Evolutionary conservation across 2,113 vertebrate genomes (phyloP), one percentile per base, ranked within the genome.

Genomic region (Poeciliopsis prolifica): DNA sequence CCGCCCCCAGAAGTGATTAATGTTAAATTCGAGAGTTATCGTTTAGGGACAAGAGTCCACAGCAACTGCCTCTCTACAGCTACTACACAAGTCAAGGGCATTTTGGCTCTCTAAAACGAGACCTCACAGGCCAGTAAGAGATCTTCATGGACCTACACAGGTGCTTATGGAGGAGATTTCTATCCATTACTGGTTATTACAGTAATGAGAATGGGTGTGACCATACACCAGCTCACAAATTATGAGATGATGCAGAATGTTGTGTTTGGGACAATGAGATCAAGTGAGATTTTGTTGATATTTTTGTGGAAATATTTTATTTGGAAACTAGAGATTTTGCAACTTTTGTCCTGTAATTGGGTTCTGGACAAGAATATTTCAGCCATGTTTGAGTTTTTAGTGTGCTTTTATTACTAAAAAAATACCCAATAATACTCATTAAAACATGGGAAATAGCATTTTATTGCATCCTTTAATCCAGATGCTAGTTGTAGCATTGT

Each of bases 1-100:
- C 2, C 19, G n/a, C 91, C 84, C 37, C 28, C 88, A 80, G 71
- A 88, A 93, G 93, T 92, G 88, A 89, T 91, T 93, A 87, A 92
- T 82, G 87, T 83, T 91, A 88, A 91, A 93, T 91, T 93, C 88
- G 80, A 87, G 91, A 93, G 91, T 94, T 91, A 92, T 94, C 91
- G 82, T 89, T 88, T 86, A 84, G 87, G 78, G 89, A 92, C 87
- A 92, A 94, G 91, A 89, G 90, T 90, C 90, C 81, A 81, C 86
- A 84, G 92, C 91, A 88, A 92, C 90, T 81, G 86, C 80, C 89
- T 89, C 89, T 91, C 80, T 48, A 85, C 79, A 80, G 81, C 86
- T 89, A 86, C 87, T 91, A 89, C 81, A 85, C 84, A 68, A 13
- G 70, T 88, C 68, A 54, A 89, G 90, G 86, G 86, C 87, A 72